Conservation (phyloP, 1,140 invertebrate genomes). For the Vanessa atalanta region DNA sequence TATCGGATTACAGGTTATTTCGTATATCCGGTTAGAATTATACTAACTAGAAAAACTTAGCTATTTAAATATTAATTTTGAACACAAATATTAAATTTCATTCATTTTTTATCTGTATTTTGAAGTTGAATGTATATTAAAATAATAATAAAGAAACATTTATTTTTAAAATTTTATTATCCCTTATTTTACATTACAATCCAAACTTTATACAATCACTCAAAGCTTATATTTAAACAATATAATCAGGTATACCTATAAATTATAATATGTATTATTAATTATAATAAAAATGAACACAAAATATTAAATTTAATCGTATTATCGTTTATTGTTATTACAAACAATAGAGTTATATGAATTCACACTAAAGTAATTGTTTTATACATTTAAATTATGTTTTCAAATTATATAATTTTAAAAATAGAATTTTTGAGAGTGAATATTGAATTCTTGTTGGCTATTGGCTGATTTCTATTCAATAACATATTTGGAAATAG, state of each 20-base stretch:
- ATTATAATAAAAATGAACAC: conserved; percentile 5
- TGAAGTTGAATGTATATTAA: too few species aligned
- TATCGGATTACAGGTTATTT: too few species aligned
- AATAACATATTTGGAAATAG: too few species aligned
- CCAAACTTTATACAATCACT: conserved; percentile 5
- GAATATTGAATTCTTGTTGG: not conserved
- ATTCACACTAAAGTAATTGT: not conserved
- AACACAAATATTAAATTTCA: too few species aligned
- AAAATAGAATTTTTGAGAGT: not conserved
- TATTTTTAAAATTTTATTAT: conserved; percentile 15
- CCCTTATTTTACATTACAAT: conserved; percentile 11
- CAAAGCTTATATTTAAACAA: not conserved
- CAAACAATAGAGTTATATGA: not conserved
- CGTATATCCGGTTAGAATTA: too few species aligned
- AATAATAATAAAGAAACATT: not conserved
- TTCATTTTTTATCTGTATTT: too few species aligned
- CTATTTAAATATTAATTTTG: too few species aligned
- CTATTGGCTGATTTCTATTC: not conserved
- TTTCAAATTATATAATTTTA: not conserved
- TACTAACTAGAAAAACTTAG: too few species aligned
- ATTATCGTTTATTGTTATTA: not conserved
- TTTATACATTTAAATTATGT: not conserved
- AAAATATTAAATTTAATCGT: not conserved
- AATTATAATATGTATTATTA: not conserved
- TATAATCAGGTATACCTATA: not conserved